Percentiles rank a stretch among this genome's conserved stretches.
Evolutionary conservation across 2,797 vertebrate species (phyloP).

Genomic region (Tokudaia muenninki): DNA sequence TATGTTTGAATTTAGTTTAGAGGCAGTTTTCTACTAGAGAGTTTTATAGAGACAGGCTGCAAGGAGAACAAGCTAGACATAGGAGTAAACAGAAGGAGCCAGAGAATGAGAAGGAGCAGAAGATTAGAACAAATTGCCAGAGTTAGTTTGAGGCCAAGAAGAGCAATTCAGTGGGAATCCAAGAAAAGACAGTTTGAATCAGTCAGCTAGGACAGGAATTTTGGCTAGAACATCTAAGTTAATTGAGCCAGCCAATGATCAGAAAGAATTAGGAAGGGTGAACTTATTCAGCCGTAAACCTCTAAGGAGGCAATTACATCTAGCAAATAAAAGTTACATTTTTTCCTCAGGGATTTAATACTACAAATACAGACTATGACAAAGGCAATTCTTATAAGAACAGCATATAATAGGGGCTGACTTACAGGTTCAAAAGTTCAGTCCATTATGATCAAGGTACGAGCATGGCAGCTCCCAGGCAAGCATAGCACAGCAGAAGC

Average conservation of each 20-base stretch:
- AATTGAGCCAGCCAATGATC: neutral
- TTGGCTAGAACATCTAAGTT: neutral
- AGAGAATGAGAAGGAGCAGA: neutral
- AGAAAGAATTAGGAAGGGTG: neutral
- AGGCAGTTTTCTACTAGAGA: neutral
- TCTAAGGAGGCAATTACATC: no score
- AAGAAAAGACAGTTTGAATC: neutral
- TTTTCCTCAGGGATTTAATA: no score
- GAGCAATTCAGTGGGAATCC: neutral
- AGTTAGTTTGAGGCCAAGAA: neutral
- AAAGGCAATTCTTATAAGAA: no score
- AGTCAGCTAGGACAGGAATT: neutral
- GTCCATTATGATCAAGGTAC: no score
- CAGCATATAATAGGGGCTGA: no score
- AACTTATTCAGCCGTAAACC: no score
- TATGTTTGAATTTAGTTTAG: neutral
- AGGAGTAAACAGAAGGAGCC: neutral
- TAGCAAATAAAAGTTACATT: no score
- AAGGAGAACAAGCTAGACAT: neutral
- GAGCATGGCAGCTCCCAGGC: no score
- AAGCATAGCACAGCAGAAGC: no score
- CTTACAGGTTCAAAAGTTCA: no score
- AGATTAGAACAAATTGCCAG: neutral
- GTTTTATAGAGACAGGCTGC: neutral
- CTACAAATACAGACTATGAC: no score